Evolutionary conservation across 2,113 vertebrate genomes (phyloP).

Genomic region (Hoplias malabaricus): DNA sequence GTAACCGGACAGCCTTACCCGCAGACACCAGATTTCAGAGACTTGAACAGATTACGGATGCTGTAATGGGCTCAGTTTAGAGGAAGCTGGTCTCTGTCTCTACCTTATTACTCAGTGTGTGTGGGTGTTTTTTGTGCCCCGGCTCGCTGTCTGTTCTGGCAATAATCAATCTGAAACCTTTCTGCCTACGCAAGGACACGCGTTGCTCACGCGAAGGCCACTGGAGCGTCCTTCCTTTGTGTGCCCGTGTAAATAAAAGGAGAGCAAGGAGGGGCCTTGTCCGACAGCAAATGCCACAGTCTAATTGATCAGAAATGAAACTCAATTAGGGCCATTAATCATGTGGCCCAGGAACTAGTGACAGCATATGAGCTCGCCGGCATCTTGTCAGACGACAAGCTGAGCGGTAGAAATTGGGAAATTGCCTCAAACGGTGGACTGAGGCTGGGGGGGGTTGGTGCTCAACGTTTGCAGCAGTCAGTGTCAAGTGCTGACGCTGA

Average conservation of each 20-base stretch:
- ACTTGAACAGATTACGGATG: background rate
- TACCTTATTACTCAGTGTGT: background rate
- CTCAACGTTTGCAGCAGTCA: slow-evolving; percentile 24
- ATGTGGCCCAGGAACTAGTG: slow-evolving; percentile 54
- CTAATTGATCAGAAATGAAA: slow-evolving; percentile 70
- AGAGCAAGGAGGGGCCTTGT: slow-evolving; percentile 60
- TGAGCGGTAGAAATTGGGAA: slow-evolving; percentile 66
- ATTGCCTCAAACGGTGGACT: slow-evolving; percentile 58
- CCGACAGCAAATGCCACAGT: slow-evolving; percentile 71
- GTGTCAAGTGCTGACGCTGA: slow-evolving; percentile 55
- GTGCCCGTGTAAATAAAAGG: slow-evolving; percentile 68
- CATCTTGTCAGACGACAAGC: slow-evolving; percentile 56
- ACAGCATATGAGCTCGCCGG: slow-evolving; percentile 63
- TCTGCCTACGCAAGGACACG: slow-evolving; percentile 55
- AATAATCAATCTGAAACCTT: slow-evolving; percentile 59
- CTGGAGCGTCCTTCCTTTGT: slow-evolving; percentile 58
- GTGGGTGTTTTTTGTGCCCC: background rate
- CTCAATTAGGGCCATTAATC: slow-evolving; percentile 79
- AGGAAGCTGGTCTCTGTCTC: background rate
- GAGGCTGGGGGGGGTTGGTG: slow-evolving; percentile 47
- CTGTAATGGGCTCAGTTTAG: background rate
- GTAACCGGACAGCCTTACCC: too few species aligned
- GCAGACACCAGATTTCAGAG: background rate
- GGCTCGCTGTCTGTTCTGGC: background rate
- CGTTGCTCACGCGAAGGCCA: slow-evolving; percentile 56